phyloP scores from a whole-genome alignment of 2,797 vertebrate species.

The Stomatorhinus walkeri region DNA sequence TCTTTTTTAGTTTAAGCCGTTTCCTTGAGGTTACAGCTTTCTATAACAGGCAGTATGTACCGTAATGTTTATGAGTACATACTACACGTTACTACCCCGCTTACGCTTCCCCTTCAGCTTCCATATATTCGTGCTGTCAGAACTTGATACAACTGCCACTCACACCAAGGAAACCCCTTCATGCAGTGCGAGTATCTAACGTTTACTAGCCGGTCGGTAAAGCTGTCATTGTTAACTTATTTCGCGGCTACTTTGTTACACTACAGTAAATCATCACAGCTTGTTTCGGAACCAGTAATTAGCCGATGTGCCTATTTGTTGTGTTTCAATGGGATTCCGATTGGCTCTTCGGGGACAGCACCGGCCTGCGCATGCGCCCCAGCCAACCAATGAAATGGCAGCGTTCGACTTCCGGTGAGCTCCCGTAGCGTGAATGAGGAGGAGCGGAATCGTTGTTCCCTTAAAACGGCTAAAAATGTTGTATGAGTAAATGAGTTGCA shows the following conservation, averaged over 20 bases:
- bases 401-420: background rate
- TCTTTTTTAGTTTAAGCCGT: background rate
- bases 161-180: background rate
- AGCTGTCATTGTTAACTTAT: background rate
- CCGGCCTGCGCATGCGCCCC: background rate
- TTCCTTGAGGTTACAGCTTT: background rate
- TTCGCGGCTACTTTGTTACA: background rate
- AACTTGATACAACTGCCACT: background rate
- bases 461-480: background rate
- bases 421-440: background rate
- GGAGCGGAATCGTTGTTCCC: background rate
- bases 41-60: background rate
- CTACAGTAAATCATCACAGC: background rate
- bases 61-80: background rate
- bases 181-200: background rate
- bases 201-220: background rate
- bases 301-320: conserved; percentile 10
- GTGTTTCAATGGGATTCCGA: background rate
- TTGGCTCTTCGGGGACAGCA: background rate
- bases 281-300: background rate
- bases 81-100: background rate
- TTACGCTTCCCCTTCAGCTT: background rate
- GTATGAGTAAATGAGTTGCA: background rate
- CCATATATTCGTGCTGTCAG: background rate
- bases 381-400: background rate